These are phyloP conservation scores for Patella pellucida DNA, from an alignment of 2,888 invertebrate genomes.

Conservation along the genomic window DNA sequence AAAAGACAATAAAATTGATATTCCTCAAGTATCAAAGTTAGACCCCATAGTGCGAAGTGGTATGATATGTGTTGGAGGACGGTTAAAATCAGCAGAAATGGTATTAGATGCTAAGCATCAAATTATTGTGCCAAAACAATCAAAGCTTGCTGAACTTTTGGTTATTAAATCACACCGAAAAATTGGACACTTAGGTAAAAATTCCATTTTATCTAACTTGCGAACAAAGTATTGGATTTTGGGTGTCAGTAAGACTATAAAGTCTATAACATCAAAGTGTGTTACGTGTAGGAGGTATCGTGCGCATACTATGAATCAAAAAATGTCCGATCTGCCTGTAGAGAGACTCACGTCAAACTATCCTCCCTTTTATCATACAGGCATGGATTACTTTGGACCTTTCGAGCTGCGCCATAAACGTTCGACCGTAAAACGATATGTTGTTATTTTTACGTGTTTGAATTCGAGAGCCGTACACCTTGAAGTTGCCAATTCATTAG, in stretches of 20 bases:
- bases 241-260: background rate
- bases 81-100: background rate
- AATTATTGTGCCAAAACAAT: conserved; percentile 18
- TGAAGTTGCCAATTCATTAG: conserved; percentile 27
- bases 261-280: conserved; percentile 9
- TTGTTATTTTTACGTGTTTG: conserved; percentile 35
- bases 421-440: conserved; percentile 29
- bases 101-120: conserved; percentile 18
- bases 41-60: conserved; percentile 5
- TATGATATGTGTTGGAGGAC: conserved; percentile 10
- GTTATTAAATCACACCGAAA: conserved; percentile 7
- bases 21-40: conserved; percentile 6
- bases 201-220: background rate
- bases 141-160: conserved; percentile 15
- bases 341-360: background rate
- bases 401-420: conserved; percentile 27
- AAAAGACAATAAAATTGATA: too few species aligned
- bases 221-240: conserved; percentile 22
- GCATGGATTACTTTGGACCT: conserved; percentile 30
- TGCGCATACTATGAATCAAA: background rate
- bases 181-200: conserved; percentile 12
- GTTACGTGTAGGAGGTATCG: background rate
- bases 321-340: conserved; percentile 5
- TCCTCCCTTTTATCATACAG: background rate
- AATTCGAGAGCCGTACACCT: conserved; percentile 30